phyloP scores from a whole-genome alignment of 2,113 vertebrate genomes.

The Scatophagus argus region DNA sequence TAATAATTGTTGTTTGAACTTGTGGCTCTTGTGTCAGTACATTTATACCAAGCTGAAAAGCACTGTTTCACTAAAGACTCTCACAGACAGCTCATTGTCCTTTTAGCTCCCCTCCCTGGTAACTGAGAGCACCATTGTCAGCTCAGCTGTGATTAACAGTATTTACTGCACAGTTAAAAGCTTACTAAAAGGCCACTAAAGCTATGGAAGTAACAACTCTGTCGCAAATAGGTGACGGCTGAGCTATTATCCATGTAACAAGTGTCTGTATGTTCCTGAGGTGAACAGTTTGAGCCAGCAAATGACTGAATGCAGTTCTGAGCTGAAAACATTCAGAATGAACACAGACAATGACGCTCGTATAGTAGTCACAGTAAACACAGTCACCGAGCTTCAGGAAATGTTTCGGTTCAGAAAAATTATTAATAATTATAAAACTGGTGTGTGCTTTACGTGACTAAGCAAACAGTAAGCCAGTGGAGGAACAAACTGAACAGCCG shows the following conservation, averaged over 20 bases:
- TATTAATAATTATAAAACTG: background rate
- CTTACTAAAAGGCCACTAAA: background rate
- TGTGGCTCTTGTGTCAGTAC: no score
- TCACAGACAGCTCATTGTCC: background rate
- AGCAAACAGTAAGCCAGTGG: background rate
- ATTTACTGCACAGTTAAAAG: slow-evolving; percentile 2
- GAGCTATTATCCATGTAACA: slow-evolving; percentile 3
- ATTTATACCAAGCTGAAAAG: background rate
- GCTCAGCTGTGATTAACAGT: background rate
- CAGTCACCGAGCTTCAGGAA: background rate
- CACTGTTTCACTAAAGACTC: background rate
- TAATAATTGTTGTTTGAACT: background rate
- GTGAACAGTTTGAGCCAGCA: background rate
- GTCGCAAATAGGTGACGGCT: background rate
- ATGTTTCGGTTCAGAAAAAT: background rate
- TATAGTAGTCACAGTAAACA: background rate
- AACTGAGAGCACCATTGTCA: background rate
- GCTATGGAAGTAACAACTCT: background rate
- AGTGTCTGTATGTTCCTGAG: background rate
- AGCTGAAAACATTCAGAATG: slow-evolving; percentile 2
- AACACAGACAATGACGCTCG: background rate
- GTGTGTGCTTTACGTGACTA: background rate
- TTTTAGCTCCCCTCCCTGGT: slow-evolving; percentile 5
- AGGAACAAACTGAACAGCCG: background rate
- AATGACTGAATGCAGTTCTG: background rate